phyloP scores from a whole-genome alignment of 2,113 vertebrate species.

The Ictalurus furcatus region DNA sequence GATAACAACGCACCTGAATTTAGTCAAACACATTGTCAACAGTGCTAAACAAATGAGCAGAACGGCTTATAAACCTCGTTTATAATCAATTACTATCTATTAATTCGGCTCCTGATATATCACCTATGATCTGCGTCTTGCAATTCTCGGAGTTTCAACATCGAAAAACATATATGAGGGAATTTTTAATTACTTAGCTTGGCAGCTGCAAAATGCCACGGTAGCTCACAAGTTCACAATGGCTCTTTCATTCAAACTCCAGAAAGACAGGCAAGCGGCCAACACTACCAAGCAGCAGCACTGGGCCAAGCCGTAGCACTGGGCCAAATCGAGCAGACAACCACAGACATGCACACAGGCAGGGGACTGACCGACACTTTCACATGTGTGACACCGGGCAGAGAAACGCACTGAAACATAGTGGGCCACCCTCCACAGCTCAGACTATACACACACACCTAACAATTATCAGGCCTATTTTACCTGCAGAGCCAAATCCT shows the following conservation, averaged over 20 bases:
- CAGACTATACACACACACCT: constrained; percentile 66
- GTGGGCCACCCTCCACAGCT: constrained; percentile 60
- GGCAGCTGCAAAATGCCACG: constrained; percentile 56
- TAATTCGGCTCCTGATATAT: neutral
- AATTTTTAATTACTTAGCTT: constrained; percentile 54
- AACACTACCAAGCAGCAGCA: constrained; percentile 50
- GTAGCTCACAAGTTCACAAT: constrained; percentile 56
- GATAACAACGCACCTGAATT: neutral
- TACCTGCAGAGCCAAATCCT: constrained; percentile 71
- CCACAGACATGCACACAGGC: constrained; percentile 61
- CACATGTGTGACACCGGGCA: constrained; percentile 71
- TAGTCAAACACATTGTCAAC: neutral
- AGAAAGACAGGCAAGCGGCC: constrained; percentile 52
- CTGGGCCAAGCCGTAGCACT: constrained; percentile 38
- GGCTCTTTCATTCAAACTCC: constrained; percentile 55
- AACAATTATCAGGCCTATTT: constrained; percentile 77
- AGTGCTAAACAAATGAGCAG: neutral
- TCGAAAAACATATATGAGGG: constrained; percentile 22
- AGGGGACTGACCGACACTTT: constrained; percentile 63
- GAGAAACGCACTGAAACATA: constrained; percentile 70
- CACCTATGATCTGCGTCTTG: neutral
- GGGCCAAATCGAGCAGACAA: constrained; percentile 55
- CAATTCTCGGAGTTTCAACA: constrained; percentile 21
- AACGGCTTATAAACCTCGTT: neutral
- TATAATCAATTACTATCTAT: constrained; percentile 23